A percentile compares a stretch with the other conserved stretches of the same genome.
phyloP scores from a whole-genome alignment of 1,140 invertebrate species.

The Drosophila pallidifrons region DNA sequence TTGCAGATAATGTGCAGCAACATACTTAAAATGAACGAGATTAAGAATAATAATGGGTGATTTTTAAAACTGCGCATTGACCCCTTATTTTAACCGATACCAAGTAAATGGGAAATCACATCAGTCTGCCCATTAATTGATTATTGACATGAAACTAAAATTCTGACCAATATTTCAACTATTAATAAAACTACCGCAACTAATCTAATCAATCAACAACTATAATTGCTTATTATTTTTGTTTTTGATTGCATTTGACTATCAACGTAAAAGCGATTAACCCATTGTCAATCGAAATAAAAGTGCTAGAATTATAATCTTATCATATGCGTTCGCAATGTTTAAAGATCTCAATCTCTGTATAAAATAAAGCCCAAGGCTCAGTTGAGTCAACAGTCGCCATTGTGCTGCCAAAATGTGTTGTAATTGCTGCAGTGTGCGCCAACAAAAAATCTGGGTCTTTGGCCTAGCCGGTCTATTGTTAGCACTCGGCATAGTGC shows the following conservation, averaged over 20 bases:
- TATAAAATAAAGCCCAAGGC: conserved; percentile 7
- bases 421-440: conserved; percentile 75
- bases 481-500: conserved; percentile 46
- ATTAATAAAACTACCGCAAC: not conserved
- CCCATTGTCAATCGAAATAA: not conserved
- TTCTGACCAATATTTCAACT: too few species aligned
- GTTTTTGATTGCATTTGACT: not conserved
- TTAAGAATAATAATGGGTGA: not conserved
- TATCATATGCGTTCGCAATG: not conserved
- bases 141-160: not conserved
- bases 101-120: not conserved
- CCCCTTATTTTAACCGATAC: not conserved
- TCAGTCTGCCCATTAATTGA: not conserved
- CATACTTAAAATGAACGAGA: not conserved
- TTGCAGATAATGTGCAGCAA: not conserved
- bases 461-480: conserved; percentile 56
- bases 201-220: conserved; percentile 16
- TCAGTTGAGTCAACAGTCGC: conserved; percentile 12
- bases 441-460: conserved; percentile 75
- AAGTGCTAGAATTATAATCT: conserved; percentile 20
- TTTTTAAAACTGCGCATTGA: not conserved
- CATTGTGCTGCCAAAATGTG: conserved; percentile 56
- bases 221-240: not conserved
- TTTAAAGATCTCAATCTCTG: not conserved
- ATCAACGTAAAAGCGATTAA: not conserved